These are phyloP conservation scores for Callocephalon fimbriatum DNA, from an alignment of 2,113 vertebrate species.

Conservation along the genomic window DNA sequence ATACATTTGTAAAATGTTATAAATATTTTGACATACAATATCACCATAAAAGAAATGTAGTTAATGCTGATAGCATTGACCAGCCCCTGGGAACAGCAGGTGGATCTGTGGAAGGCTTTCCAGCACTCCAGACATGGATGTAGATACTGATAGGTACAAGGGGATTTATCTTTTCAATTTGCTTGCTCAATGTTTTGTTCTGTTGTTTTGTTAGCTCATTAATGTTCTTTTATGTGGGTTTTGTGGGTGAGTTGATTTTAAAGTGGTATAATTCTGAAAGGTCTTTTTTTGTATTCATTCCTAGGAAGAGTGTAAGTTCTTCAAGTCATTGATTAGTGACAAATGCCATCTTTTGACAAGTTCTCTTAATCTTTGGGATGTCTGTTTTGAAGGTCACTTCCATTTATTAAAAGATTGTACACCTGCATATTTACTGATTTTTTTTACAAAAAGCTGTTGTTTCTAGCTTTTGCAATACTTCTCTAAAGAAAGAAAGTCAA, in stretches of 20 bases:
- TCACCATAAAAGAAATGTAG: background rate
- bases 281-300: constrained; percentile 56
- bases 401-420: constrained; percentile 48
- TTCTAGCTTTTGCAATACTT: constrained; percentile 2
- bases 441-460: background rate
- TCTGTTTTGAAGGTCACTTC: constrained; percentile 66
- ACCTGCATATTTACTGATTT: constrained; percentile 53
- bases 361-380: constrained; percentile 60
- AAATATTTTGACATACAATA: background rate
- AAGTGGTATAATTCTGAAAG: constrained; percentile 7
- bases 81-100: background rate
- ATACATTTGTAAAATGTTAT: background rate
- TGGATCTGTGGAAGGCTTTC: background rate
- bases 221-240: background rate
- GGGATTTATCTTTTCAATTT: background rate
- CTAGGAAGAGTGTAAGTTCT: constrained; percentile 21
- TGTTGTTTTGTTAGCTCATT: background rate
- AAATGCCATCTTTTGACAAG: constrained; percentile 56
- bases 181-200: background rate
- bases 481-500: background rate
- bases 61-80: background rate
- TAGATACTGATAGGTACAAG: background rate
- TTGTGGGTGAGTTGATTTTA: constrained; percentile 22
- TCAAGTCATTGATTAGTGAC: constrained; percentile 64
- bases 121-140: background rate